Percentiles rank a stretch among this genome's conserved stretches.
These are phyloP conservation scores for Diacarnus erythraeanus DNA, from an alignment of 37 sponge, comb jelly and placozoan genomes.

Conservation along the genomic window DNA sequence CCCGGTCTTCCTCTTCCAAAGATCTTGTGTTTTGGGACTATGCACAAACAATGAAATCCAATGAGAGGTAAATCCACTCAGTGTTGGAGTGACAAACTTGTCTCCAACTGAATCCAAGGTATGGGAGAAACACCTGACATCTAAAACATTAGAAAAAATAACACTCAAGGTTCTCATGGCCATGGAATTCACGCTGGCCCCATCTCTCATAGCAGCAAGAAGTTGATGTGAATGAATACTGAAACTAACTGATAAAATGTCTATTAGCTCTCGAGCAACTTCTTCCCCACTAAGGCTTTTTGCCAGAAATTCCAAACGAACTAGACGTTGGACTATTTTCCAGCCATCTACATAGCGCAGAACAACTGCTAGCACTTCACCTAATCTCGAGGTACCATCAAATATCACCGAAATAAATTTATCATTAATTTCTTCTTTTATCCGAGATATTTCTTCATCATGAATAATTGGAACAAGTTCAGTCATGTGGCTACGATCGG, in stretches of 20 bases:
- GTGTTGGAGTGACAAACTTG: slow-evolving; percentile 25
- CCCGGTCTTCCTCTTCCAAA: slow-evolving; percentile 58
- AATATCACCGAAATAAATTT: slow-evolving; percentile 16
- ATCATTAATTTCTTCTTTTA: neutral
- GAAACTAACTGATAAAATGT: neutral
- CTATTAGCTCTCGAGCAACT: slow-evolving; percentile 15
- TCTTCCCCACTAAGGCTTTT: slow-evolving; percentile 1
- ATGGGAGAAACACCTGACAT: slow-evolving; percentile 53
- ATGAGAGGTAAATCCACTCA: slow-evolving; percentile 13
- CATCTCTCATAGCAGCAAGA: slow-evolving; percentile 22
- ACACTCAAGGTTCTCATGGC: slow-evolving; percentile 18
- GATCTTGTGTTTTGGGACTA: slow-evolving; percentile 40
- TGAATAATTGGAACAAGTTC: slow-evolving; percentile 44
- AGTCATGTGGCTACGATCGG: slow-evolving; percentile 2
- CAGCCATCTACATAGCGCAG: neutral
- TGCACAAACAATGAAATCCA: slow-evolving; percentile 50
- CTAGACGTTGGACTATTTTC: neutral
- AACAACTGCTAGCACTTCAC: slow-evolving; percentile 27
- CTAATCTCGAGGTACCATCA: slow-evolving; percentile 42
- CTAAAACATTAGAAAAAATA: slow-evolving; percentile 5
- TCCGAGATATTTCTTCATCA: slow-evolving; percentile 22
- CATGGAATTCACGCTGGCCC: slow-evolving; percentile 4
- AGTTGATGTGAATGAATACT: neutral
- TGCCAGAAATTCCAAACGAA: neutral
- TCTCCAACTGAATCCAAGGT: slow-evolving; percentile 56